Evolutionary conservation across 2,888 invertebrate species (phyloP).

Genomic region (Odontocolon sp.): DNA sequence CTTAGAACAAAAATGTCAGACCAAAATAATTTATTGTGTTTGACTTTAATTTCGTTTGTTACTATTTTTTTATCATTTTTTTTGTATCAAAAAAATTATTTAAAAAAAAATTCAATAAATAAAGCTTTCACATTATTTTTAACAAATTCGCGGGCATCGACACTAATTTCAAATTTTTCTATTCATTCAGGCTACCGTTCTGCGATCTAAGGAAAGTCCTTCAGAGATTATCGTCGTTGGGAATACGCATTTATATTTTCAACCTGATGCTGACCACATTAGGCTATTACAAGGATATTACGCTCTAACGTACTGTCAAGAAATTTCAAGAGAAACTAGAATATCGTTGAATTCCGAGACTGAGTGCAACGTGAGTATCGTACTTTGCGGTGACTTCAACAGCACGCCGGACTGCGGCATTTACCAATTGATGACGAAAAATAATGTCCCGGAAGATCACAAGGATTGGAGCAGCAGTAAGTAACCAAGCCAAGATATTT

Average conservation of each 20-base stretch:
- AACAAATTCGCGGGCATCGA: no score
- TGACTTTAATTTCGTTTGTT: no score
- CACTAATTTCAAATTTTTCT: no score
- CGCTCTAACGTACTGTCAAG: constrained; percentile 86
- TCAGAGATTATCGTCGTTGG: constrained; percentile 86
- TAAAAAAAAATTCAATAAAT: no score
- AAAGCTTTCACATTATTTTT: no score
- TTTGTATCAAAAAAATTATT: no score
- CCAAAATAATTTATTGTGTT: no score
- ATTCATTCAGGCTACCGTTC: no score
- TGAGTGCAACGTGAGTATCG: constrained; percentile 83
- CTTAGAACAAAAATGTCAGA: no score
- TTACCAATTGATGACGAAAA: constrained; percentile 89
- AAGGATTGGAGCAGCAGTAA: constrained; percentile 91
- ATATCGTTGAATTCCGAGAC: constrained; percentile 68
- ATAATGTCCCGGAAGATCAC: constrained; percentile 84
- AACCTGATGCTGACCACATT: constrained; percentile 95
- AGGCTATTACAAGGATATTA: constrained; percentile 92
- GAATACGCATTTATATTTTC: constrained; percentile 97
- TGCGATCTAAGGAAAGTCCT: constrained; percentile 84
- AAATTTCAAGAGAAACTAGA: constrained; percentile 81
- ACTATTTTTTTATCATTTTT: no score
- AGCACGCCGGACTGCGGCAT: constrained; percentile 92
- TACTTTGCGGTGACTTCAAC: constrained; percentile 97
- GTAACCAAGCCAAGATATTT: no score